phyloP scores from a whole-genome alignment of 2,888 invertebrate genomes.

The Drosophila trichaetosa region DNA sequence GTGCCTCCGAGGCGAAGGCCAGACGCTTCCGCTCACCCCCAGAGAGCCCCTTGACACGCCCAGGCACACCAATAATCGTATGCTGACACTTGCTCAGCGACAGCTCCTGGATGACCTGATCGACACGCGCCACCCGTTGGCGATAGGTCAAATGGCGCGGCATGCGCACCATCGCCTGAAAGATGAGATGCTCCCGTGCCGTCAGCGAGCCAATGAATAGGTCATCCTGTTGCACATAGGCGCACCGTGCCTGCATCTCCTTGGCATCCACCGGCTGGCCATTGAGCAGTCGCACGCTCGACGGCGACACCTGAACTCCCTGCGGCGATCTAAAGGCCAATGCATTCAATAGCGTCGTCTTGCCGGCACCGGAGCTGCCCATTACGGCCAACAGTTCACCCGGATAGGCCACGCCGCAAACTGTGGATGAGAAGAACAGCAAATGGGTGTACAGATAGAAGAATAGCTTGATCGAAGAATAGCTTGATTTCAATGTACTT shows the following conservation, averaged over 20 bases:
- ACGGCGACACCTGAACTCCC: constrained; percentile 87
- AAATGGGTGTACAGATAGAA: neutral
- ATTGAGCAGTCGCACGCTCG: constrained; percentile 88
- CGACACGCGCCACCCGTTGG: constrained; percentile 91
- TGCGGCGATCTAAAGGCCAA: constrained; percentile 92
- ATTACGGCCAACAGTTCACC: constrained; percentile 94
- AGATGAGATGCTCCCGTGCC: constrained; percentile 94
- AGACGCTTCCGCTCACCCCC: constrained; percentile 98
- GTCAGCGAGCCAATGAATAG: constrained; percentile 96
- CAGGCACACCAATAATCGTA: constrained; percentile 95
- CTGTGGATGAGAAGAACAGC: constrained; percentile 84
- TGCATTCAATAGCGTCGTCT: constrained; percentile 96
- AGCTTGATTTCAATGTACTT: neutral
- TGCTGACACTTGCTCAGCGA: constrained; percentile 95
- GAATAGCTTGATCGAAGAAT: neutral
- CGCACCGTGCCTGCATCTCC: constrained; percentile 91
- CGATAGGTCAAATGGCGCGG: constrained; percentile 90
- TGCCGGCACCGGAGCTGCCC: constrained; percentile 97
- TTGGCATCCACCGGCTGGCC: constrained; percentile 91
- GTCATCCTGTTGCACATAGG: constrained; percentile 97
- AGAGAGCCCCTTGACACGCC: constrained; percentile 95
- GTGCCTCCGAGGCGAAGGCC: constrained; percentile 97
- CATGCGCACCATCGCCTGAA: constrained; percentile 95
- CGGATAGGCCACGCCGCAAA: constrained; percentile 93
- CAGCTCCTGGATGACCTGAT: constrained; percentile 94